Evolutionary conservation across 2,113 vertebrate species (phyloP).

Genomic region (Hylia prasina): DNA sequence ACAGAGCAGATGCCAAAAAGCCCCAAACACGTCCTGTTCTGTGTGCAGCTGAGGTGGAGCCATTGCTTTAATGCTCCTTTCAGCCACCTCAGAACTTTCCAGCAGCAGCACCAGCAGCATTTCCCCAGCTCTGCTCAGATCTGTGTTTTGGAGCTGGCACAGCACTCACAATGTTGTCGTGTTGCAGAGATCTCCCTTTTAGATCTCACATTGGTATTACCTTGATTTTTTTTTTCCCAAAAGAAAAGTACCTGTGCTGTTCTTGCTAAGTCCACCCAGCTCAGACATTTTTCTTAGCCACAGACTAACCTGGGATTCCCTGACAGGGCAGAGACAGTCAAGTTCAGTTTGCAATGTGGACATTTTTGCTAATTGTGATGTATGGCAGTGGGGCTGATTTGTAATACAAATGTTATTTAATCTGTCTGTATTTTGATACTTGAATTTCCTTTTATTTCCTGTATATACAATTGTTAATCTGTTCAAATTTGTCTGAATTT

Average conservation of each 20-base stretch:
- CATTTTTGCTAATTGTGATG: slow-evolving; percentile 76
- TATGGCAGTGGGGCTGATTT: slow-evolving; percentile 79
- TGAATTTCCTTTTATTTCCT: slow-evolving; percentile 91
- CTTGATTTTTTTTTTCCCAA: neutral
- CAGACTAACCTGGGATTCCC: slow-evolving; percentile 34
- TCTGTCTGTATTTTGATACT: slow-evolving; percentile 99
- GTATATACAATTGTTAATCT: slow-evolving; percentile 86
- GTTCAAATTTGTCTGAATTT: slow-evolving; percentile 73
- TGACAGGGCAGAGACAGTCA: slow-evolving; percentile 30
- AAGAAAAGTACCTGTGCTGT: neutral
- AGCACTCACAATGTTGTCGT: rapidly evolving
- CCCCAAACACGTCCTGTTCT: neutral
- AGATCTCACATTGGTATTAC: neutral
- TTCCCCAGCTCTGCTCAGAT: neutral
- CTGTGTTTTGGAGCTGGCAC: neutral
- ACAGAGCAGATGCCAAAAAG: slow-evolving; percentile 33
- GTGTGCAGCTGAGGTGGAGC: slow-evolving; percentile 3
- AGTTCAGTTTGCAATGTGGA: slow-evolving; percentile 77
- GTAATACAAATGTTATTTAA: slow-evolving; percentile 88
- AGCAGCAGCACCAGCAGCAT: slow-evolving; percentile 15
- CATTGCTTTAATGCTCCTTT: neutral
- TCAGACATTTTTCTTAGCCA: neutral
- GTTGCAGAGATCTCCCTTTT: neutral
- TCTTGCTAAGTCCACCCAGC: neutral
- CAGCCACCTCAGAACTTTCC: neutral